Evolutionary conservation across 92 coral and sea anemone species (phyloP).

Genomic region (Isaurus tuberculatus): DNA sequence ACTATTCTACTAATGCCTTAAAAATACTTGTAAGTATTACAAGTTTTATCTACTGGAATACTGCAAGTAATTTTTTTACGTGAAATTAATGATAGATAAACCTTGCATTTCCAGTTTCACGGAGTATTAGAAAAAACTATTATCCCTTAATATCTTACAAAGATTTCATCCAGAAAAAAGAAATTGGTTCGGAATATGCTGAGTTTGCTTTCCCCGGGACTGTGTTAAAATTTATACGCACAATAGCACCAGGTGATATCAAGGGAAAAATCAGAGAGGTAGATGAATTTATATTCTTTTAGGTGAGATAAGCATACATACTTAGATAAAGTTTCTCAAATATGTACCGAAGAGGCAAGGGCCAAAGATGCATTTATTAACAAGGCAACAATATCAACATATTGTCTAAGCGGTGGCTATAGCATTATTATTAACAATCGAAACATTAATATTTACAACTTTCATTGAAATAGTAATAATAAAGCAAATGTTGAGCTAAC

Average conservation of each 20-base stretch:
- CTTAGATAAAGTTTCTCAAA: not conserved
- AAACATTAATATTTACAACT: not conserved
- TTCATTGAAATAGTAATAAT: constrained; percentile 1
- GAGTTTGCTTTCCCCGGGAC: constrained; percentile 12
- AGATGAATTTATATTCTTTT: constrained; percentile 6
- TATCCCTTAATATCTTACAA: constrained; percentile 7
- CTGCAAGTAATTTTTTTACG: constrained; percentile 6
- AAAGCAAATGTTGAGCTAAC: constrained; percentile 7
- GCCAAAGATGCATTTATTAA: constrained; percentile 18
- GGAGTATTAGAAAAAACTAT: constrained; percentile 4
- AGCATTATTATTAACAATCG: not conserved
- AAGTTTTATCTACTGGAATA: not conserved
- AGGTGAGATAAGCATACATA: not conserved
- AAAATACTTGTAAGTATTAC: constrained; percentile 1
- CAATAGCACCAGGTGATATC: constrained; percentile 20
- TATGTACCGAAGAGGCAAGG: constrained; percentile 6
- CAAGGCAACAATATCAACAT: constrained; percentile 23
- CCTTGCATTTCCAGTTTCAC: constrained; percentile 17
- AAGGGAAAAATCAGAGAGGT: constrained; percentile 15
- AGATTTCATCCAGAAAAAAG: constrained; percentile 14
- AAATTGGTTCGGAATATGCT: constrained; percentile 15
- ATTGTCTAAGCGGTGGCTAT: constrained; percentile 31
- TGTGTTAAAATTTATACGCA: not conserved
- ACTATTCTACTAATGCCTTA: too few species aligned
- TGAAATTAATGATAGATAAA: constrained; percentile 12